These are phyloP conservation scores for Lacerta agilis DNA, from an alignment of 2,797 vertebrate genomes.

Conservation along the genomic window DNA sequence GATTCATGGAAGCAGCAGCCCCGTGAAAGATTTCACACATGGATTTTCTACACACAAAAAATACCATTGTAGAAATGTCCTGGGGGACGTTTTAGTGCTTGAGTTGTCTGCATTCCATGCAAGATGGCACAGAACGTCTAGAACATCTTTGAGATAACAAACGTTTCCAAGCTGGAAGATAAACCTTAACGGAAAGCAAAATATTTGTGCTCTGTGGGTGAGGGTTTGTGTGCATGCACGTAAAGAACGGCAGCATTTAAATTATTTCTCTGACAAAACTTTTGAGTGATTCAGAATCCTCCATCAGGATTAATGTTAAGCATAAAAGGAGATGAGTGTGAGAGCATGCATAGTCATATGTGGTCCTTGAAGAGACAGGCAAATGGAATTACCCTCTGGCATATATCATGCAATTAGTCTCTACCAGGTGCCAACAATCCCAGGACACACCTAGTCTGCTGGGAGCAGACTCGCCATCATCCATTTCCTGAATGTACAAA, in stretches of 20 bases:
- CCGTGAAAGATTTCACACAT: not conserved
- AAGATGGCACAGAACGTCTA: not conserved
- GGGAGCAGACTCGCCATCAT: not conserved
- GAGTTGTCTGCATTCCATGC: not conserved
- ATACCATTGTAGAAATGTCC: not conserved
- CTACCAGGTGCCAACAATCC: too few relatives aligned
- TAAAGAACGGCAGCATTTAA: not conserved
- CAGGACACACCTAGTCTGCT: not conserved
- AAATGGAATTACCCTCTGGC: not conserved
- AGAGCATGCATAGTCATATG: not conserved
- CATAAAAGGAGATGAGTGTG: too few relatives aligned
- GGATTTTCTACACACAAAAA: not conserved
- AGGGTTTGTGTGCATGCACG: too few relatives aligned
- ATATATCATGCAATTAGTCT: not conserved
- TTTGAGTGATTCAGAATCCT: not conserved
- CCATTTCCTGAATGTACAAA: not conserved
- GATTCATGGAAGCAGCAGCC: not conserved
- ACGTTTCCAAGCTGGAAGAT: not conserved
- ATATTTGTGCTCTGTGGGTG: not conserved
- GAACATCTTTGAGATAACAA: slow-evolving; percentile 26
- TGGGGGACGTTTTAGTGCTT: not conserved
- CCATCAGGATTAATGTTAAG: too few relatives aligned
- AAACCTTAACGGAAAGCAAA: not conserved
- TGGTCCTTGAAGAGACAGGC: not conserved
- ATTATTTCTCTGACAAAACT: not conserved